Conservation (phyloP, 2,888 invertebrate genomes). For the Eupithecia inturbata region DNA sequence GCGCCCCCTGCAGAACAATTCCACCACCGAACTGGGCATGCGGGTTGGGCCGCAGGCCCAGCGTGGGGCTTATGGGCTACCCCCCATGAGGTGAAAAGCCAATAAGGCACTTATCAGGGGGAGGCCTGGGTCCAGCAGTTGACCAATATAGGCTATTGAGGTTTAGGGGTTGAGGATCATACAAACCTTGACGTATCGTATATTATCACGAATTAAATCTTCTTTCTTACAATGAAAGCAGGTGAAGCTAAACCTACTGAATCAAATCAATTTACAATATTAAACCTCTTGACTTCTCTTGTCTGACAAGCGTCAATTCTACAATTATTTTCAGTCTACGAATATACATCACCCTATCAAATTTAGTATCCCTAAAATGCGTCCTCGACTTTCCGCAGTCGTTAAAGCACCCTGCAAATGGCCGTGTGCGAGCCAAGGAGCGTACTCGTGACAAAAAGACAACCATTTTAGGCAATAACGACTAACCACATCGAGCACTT, state of each 20-base stretch:
- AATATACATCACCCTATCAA: neutral
- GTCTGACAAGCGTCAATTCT: neutral
- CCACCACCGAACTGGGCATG: too few species aligned
- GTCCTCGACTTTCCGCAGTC: neutral
- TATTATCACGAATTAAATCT: neutral
- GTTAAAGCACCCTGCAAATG: constrained; percentile 7
- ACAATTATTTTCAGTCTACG: neutral
- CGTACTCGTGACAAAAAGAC: neutral
- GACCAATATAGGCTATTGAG: too few species aligned
- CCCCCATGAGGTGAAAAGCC: too few species aligned
- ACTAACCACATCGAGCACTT: too few species aligned
- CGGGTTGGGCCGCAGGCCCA: too few species aligned
- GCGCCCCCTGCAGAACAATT: too few species aligned
- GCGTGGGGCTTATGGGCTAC: too few species aligned
- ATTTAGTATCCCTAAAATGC: neutral
- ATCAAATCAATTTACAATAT: neutral
- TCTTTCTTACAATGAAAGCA: neutral
- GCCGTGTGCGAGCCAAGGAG: neutral
- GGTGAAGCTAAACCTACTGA: neutral
- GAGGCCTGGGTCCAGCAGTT: too few species aligned
- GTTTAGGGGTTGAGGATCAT: neutral
- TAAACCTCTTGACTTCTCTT: neutral
- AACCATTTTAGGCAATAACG: neutral
- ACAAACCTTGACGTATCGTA: neutral
- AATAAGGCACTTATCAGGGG: too few species aligned